Evolutionary conservation across 2,797 vertebrate species (phyloP), one percentile per base, ranked within the genome.

Genomic region (Cercopithecus hamlyni): DNA sequence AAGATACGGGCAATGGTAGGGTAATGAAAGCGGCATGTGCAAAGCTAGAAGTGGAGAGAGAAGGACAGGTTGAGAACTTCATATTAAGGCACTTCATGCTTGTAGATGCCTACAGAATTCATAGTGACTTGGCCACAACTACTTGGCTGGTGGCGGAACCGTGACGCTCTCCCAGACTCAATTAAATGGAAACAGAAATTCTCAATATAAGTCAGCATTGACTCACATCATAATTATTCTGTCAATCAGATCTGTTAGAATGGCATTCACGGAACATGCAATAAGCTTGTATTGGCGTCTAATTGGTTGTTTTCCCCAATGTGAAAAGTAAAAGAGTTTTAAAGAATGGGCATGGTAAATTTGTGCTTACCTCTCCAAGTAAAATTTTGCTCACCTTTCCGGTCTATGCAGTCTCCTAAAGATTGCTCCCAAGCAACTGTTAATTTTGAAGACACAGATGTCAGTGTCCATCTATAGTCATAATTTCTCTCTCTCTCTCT

Each of bases 1-100:
- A 41, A 85, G 24, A 72, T n/a, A 36, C 15, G 36, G 52, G 24
- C 5, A 1, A 22, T 15, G 77, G 5, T 3, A 20, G 57, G 9
- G 7, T 36, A 1, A 0, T 5, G 45, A 24, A 33, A 26, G 48
- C 13, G 39, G 12, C 4, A 0, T 12, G 4, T 6, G 13, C 27
- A 3, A 50, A 84, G 50, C 4, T 12, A 2, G 19, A 50, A 10
- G 20, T 1, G 0, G 26, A 41, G 20, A 15, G 12, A 2, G 4
- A 48, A 22, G 19, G 3, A 3, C 6, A 2, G 26, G 26, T 1
- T 1, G 24, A 89, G 8, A 13, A 27, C 8, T 24, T 19, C 36
- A 2, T 6, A 14, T 3, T 52, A 76, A 50, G 15, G 50, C 7
- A 13, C 33, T 73, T 73, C 12, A 0, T 4, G 1, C 41, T 7